Conservation (phyloP, 1,140 invertebrate genomes). For the Phocides pigmalion region DNA sequence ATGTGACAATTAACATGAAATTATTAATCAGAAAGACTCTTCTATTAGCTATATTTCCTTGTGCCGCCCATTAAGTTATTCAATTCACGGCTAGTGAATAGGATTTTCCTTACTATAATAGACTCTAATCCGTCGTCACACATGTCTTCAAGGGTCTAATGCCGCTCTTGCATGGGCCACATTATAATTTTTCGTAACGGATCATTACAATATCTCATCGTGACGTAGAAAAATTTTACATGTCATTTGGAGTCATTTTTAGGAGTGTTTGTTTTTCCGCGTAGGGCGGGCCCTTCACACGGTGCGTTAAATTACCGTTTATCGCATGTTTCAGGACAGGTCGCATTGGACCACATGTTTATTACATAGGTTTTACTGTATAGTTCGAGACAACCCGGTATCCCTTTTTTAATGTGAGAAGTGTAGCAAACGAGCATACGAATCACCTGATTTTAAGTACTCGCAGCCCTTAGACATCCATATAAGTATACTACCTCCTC, state of each 20-base stretch:
- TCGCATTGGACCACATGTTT: too few species aligned
- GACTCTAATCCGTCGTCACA: slow-evolving; percentile 68
- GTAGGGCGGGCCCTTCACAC: slow-evolving; percentile 66
- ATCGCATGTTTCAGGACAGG: slow-evolving; percentile 23
- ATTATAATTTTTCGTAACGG: slow-evolving; percentile 77
- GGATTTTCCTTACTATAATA: slow-evolving; percentile 71
- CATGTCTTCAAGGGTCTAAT: slow-evolving; percentile 67
- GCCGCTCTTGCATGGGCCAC: slow-evolving; percentile 67
- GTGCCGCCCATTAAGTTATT: slow-evolving; percentile 71
- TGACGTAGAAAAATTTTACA: slow-evolving; percentile 82
- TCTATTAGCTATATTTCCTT: slow-evolving; percentile 48
- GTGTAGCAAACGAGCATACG: too few species aligned
- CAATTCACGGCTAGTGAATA: slow-evolving; percentile 71
- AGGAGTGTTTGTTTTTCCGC: slow-evolving; percentile 77
- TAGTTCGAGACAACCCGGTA: too few species aligned
- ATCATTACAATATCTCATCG: slow-evolving; percentile 81
- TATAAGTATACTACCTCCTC: too few species aligned
- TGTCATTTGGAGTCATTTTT: slow-evolving; percentile 78
- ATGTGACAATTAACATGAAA: too few species aligned
- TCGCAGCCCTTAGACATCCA: too few species aligned
- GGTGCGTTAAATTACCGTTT: slow-evolving; percentile 54
- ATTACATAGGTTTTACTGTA: not conserved
- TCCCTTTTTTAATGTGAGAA: too few species aligned
- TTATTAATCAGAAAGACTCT: not conserved
- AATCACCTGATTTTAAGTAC: too few species aligned